A percentile compares a stretch with the other conserved stretches of the same genome.
phyloP scores from a whole-genome alignment of 1,140 invertebrate genomes.

The Drosophila willistoni region DNA sequence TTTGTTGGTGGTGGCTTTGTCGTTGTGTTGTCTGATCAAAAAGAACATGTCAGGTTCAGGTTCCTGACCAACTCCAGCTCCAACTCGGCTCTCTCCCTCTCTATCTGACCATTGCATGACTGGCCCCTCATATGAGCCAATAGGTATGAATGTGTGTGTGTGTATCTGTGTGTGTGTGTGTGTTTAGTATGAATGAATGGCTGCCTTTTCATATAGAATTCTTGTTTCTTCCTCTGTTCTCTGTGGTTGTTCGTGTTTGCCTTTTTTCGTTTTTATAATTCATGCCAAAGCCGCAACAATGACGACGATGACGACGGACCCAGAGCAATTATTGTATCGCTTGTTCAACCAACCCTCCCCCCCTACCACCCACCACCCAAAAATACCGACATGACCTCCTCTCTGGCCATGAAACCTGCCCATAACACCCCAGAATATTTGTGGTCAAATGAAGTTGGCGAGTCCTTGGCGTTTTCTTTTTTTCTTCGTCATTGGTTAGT shows the following conservation, averaged over 20 bases:
- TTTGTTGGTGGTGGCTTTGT: slow-evolving; percentile 37
- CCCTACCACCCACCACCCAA: not conserved
- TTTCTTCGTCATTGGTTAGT: not conserved
- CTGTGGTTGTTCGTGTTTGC: slow-evolving; percentile 39
- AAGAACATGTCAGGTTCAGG: slow-evolving; percentile 72
- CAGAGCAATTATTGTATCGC: slow-evolving; percentile 82
- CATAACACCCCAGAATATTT: slow-evolving; percentile 20
- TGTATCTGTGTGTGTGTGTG: slow-evolving; percentile 10
- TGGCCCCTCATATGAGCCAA: slow-evolving; percentile 21
- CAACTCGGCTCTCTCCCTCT: slow-evolving; percentile 17
- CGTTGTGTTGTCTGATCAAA: slow-evolving; percentile 68
- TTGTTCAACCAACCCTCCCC: slow-evolving; percentile 40
- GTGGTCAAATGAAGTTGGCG: not conserved
- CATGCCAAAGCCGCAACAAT: slow-evolving; percentile 71
- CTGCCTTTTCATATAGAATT: slow-evolving; percentile 63
- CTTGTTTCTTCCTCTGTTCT: slow-evolving; percentile 41
- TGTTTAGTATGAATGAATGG: slow-evolving; percentile 46
- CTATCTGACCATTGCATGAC: slow-evolving; percentile 69
- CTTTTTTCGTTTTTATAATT: slow-evolving; percentile 57
- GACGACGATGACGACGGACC: slow-evolving; percentile 60
- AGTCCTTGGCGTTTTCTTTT: not conserved
- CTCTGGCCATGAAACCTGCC: slow-evolving; percentile 27
- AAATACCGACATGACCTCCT: slow-evolving; percentile 13
- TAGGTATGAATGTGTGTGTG: slow-evolving; percentile 7
- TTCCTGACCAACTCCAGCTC: slow-evolving; percentile 36